These are phyloP conservation scores for Lamellibrachia columna DNA, from an alignment of 2,888 invertebrate genomes.

Conservation along the genomic window DNA sequence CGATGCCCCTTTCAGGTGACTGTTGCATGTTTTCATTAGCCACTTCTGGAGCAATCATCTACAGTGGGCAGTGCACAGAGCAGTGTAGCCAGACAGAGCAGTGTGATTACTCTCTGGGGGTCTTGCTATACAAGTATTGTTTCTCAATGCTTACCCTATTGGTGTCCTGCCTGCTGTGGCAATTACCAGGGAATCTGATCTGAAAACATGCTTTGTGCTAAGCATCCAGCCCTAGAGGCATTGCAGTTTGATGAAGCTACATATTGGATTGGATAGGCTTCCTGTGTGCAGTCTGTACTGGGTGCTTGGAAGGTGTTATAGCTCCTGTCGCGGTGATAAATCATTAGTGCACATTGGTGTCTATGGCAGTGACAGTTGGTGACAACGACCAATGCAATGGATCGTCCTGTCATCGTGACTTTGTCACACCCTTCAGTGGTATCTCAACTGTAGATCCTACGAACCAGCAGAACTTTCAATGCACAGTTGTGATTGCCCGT, in stretches of 20 bases:
- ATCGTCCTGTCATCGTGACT: background rate
- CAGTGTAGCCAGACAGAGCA: background rate
- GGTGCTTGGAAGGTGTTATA: background rate
- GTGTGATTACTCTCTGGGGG: background rate
- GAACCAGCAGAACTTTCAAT: background rate
- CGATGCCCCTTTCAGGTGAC: background rate
- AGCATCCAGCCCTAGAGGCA: background rate
- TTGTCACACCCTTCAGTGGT: background rate
- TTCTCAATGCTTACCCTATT: background rate
- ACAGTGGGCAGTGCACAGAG: background rate
- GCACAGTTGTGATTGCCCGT: background rate
- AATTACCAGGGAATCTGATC: background rate
- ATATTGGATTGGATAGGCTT: background rate
- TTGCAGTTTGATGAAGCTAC: conserved; percentile 5
- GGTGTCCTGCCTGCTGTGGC: background rate
- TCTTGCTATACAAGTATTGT: background rate
- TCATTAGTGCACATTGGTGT: background rate
- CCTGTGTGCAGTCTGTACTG: background rate
- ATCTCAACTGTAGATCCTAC: background rate
- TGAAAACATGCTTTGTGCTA: background rate
- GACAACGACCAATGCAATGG: background rate
- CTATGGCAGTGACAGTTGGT: background rate
- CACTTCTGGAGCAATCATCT: background rate
- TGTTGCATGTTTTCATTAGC: conserved; percentile 4
- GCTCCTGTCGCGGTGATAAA: background rate